phyloP scores from a whole-genome alignment of 2,888 invertebrate species.

The Drosophila subquinaria region DNA sequence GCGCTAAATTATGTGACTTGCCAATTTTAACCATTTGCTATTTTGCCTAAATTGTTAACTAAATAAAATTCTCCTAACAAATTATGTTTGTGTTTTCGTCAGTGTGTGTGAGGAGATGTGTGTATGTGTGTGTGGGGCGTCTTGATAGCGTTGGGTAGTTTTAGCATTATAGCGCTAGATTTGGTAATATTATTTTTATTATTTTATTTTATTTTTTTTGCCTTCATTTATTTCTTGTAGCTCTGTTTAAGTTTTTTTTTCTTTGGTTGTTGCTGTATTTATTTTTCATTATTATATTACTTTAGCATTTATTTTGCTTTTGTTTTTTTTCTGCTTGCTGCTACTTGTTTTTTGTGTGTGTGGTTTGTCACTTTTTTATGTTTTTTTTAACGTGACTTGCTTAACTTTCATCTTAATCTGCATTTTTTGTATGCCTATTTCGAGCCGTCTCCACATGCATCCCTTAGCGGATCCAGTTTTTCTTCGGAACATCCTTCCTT shows the following conservation, averaged over 20 bases:
- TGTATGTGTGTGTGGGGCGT: constrained; percentile 49
- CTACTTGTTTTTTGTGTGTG: constrained; percentile 63
- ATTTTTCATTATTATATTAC: constrained; percentile 60
- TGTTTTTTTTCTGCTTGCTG: constrained; percentile 62
- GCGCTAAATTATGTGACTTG: constrained; percentile 70
- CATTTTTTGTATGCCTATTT: constrained; percentile 33
- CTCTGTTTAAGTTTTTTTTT: constrained; percentile 65
- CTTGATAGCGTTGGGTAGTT: constrained; percentile 74
- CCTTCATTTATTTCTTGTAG: constrained; percentile 62
- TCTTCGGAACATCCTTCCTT: constrained; percentile 1
- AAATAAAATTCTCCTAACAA: constrained; percentile 76
- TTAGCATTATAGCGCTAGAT: constrained; percentile 54
- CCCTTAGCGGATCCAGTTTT: constrained; percentile 17
- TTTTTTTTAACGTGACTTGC: constrained; percentile 54
- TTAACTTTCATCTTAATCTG: constrained; percentile 42
- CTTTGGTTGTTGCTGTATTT: constrained; percentile 83
- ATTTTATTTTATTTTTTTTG: constrained; percentile 38
- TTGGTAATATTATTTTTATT: constrained; percentile 46
- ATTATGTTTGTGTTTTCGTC: constrained; percentile 46
- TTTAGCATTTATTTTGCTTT: constrained; percentile 54
- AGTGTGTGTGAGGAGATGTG: constrained; percentile 15
- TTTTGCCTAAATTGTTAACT: constrained; percentile 73
- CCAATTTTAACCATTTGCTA: constrained; percentile 64
- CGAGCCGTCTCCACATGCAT: constrained; percentile 23
- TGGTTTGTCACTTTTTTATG: constrained; percentile 48